phyloP scores from a whole-genome alignment of 2,888 invertebrate species.

The Micropterix aruncella region DNA sequence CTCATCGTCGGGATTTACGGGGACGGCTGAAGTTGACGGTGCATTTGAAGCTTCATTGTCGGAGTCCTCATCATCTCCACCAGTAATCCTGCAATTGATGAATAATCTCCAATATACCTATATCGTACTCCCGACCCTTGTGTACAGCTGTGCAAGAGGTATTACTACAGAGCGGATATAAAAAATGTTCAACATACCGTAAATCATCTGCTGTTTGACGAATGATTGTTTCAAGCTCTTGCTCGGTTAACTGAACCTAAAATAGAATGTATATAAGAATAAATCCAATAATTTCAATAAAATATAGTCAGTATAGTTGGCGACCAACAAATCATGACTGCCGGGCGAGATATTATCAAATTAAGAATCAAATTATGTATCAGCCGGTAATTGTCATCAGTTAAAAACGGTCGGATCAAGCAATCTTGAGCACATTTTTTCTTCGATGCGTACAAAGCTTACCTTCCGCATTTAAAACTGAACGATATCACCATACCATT shows the following conservation, averaged over 20 bases:
- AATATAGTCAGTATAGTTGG: slow-evolving; percentile 6
- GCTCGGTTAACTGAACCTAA: slow-evolving; percentile 60
- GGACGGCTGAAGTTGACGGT: slow-evolving; percentile 18
- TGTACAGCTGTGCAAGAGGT: no score
- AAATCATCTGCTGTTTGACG: slow-evolving; percentile 54
- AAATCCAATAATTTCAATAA: slow-evolving; percentile 9
- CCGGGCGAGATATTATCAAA: no score
- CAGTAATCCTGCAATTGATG: slow-evolving; percentile 15
- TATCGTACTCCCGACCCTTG: no score
- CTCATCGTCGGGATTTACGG: slow-evolving; percentile 44
- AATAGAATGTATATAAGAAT: slow-evolving; percentile 12
- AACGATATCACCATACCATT: no score
- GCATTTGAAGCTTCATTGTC: slow-evolving; percentile 20
- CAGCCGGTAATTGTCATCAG: no score
- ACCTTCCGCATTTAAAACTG: no score
- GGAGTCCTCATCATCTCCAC: slow-evolving; percentile 24
- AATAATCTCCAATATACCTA: neutral
- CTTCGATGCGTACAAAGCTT: no score
- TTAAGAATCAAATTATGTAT: no score
- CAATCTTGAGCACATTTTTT: no score
- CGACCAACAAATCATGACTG: no score
- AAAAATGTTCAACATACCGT: slow-evolving; percentile 28
- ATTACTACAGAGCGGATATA: no score
- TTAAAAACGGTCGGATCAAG: no score
- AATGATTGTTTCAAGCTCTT: slow-evolving; percentile 63